Conservation (phyloP, 2,888 invertebrate genomes). For the Melanostoma scalare region DNA sequence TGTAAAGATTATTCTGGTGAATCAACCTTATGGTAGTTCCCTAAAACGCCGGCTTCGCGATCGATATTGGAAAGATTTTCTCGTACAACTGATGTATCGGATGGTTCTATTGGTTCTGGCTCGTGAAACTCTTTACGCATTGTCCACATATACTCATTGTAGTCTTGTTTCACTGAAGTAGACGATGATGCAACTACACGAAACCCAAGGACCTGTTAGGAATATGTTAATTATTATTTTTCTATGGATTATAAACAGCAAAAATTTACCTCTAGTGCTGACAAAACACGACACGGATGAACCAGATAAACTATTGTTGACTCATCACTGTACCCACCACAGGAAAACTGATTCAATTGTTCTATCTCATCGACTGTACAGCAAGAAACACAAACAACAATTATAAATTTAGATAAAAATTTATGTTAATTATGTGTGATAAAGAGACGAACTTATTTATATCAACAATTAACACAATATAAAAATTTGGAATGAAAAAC, state of each 20-base stretch:
- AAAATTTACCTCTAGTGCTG: constrained; percentile 88
- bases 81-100: constrained; percentile 84
- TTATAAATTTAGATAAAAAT: background rate
- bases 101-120: constrained; percentile 86
- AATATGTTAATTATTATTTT: background rate
- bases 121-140: constrained; percentile 92
- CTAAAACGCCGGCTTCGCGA: constrained; percentile 82
- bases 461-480: constrained; percentile 10
- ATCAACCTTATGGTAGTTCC: constrained; percentile 81
- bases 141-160: constrained; percentile 96
- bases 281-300: constrained; percentile 93
- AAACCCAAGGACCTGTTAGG: constrained; percentile 89
- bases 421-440: no score
- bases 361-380: constrained; percentile 89
- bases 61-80: constrained; percentile 86
- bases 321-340: constrained; percentile 92
- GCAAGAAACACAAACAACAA: background rate
- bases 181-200: constrained; percentile 94
- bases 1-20: constrained; percentile 80
- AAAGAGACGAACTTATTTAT: background rate
- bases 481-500: constrained; percentile 26
- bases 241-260: background rate
- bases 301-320: constrained; percentile 93
- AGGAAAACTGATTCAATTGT: constrained; percentile 91
- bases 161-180: constrained; percentile 92